Base-by-base conservation (phyloP, 2,888 invertebrate species). In the Parelbella ahira region DNA sequence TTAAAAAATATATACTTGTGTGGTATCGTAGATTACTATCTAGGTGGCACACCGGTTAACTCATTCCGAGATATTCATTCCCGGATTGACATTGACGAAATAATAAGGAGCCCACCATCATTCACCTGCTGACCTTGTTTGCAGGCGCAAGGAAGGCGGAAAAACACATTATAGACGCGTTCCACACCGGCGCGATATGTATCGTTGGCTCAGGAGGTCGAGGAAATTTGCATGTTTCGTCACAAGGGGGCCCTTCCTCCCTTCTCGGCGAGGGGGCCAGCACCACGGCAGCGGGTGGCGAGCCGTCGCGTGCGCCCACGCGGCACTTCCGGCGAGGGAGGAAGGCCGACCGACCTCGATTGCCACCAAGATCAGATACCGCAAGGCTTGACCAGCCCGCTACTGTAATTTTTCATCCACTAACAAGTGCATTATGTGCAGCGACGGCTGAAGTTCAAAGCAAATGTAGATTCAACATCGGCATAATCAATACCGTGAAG, bases 161-260 rank as follows among this genome's bases (percentile, higher is more conserved):
- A 58, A 58, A 67, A 67, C n/a, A 15, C 59, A 58, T 62, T 61
- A 60, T 54, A 56, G 60, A 75, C 72, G 70, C 69, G 64, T 71
- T 70, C 63, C 66, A 65, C 63, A 29, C 60, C 58, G 57, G 60
- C 58, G 37, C 62, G 68, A 71, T 66, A 47, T 39, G 47, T 65
- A 65, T 67, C 60, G 61, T 58, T 55, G 65, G 60, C 59, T 64
- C 60, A 67, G 59, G 67, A 68, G 65, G 68, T 70, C 62, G 54
- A 57, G 56, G 54, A 68, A 76, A 79, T 79, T 78, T 78, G 78
- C 79, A 79, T 79, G 79, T 74, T 72, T 76, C 78, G 74, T 71
- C 77, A 77, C 67, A 65, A 51, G 56, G 43, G 45, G 37, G 43
- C n/a, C n/a, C n/a, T n/a, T n/a, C n/a, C n/a, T n/a, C n/a, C n/a